phyloP scores from a whole-genome alignment of 1,140 invertebrate genomes.

The fruit fly (Drosophila melanogaster) region Release_6_plus_ISO1_MT NC_004354.4:17531001-17531500 shows the following conservation, averaged over 20 bases:
- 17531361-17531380: neutral
- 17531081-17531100: neutral
- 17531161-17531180: constrained; percentile 28
- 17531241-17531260: neutral
- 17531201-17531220: constrained; percentile 61
- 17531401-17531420: constrained; percentile 24
- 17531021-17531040: too few relatives aligned
- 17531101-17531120: constrained; percentile 75
- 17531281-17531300: too few relatives aligned
- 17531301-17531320: too few relatives aligned
- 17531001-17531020: too few relatives aligned
- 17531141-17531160: constrained; percentile 35
- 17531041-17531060: neutral
- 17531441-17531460: constrained; percentile 82
- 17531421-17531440: constrained; percentile 78
- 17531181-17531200: constrained; percentile 40
- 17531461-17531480: constrained; percentile 39
- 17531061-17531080: neutral
- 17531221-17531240: constrained; percentile 76
- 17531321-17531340: neutral
- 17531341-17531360: neutral
- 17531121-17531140: constrained; percentile 68
- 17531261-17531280: neutral
- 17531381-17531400: constrained; percentile 32
- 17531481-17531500: constrained; percentile 19